A percentile compares a stretch with the other conserved stretches of the same genome.
phyloP scores from a whole-genome alignment of 2,797 vertebrate genomes.

The Pseudotriccus pelzelni region DNA sequence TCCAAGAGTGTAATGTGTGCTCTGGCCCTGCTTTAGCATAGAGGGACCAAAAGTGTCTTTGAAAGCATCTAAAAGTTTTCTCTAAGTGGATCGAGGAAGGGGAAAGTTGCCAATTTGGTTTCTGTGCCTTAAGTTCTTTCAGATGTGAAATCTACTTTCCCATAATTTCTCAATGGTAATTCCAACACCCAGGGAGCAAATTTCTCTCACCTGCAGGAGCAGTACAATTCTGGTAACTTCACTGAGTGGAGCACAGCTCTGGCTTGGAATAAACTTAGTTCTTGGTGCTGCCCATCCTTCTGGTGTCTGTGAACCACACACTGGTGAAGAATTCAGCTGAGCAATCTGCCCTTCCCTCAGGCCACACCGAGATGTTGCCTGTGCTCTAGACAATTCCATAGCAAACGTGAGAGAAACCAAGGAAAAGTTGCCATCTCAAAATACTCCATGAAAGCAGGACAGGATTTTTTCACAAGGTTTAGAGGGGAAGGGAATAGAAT shows the following conservation, averaged over 20 bases:
- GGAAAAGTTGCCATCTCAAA: background rate
- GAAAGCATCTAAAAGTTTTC: constrained; percentile 4
- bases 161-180: background rate
- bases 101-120: constrained; percentile 17
- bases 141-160: background rate
- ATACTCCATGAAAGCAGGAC: background rate
- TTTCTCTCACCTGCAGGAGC: background rate
- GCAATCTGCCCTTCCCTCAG: background rate
- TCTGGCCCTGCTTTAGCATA: background rate
- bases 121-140: constrained; percentile 23
- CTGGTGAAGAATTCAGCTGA: background rate
- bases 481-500: background rate
- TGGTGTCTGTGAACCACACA: background rate
- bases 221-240: background rate
- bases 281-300: background rate
- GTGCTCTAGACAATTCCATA: background rate
- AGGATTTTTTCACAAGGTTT: background rate
- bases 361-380: background rate
- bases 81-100: background rate
- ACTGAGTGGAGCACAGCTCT: background rate
- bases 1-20: constrained; percentile 17
- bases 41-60: constrained; percentile 27
- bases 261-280: background rate
- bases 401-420: background rate
- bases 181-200: background rate